Conservation (phyloP, 2,888 invertebrate species). For the Melinopterus prodromus region DNA sequence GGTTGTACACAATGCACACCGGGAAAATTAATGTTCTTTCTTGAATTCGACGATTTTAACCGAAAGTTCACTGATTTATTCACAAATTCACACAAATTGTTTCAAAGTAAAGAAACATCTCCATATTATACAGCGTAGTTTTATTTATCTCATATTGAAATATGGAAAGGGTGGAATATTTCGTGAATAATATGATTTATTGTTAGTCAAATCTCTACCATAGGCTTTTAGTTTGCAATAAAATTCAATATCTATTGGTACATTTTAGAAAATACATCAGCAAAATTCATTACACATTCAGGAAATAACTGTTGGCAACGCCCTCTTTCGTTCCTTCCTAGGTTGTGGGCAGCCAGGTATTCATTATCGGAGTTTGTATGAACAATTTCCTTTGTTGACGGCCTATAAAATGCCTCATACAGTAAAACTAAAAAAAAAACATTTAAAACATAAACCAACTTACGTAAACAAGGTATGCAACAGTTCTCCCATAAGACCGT, state of each 20-base stretch:
- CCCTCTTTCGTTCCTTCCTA: constrained; percentile 59
- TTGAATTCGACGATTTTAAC: too few species aligned
- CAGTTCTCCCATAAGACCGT: constrained; percentile 72
- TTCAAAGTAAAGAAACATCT: too few species aligned
- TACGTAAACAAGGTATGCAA: constrained; percentile 74
- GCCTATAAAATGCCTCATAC: constrained; percentile 51
- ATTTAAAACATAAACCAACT: constrained; percentile 50
- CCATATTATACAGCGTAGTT: too few species aligned
- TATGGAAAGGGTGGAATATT: too few species aligned
- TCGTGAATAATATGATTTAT: too few species aligned
- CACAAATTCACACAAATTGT: too few species aligned
- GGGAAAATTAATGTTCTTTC: too few species aligned
- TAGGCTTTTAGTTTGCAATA: too few species aligned
- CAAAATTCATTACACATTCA: constrained; percentile 59
- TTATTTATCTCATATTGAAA: too few species aligned
- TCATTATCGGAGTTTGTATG: constrained; percentile 51
- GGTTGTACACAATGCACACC: too few species aligned
- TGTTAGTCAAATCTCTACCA: too few species aligned
- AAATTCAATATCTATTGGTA: constrained; percentile 9
- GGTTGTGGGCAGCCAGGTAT: constrained; percentile 65
- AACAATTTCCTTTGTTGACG: constrained; percentile 57
- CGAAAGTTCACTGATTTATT: too few species aligned
- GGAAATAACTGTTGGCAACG: constrained; percentile 57
- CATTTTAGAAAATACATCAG: constrained; percentile 61
- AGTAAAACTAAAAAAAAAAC: not conserved